phyloP scores from a whole-genome alignment of 2,797 vertebrate genomes.

The Myotis vivesi region DNA sequence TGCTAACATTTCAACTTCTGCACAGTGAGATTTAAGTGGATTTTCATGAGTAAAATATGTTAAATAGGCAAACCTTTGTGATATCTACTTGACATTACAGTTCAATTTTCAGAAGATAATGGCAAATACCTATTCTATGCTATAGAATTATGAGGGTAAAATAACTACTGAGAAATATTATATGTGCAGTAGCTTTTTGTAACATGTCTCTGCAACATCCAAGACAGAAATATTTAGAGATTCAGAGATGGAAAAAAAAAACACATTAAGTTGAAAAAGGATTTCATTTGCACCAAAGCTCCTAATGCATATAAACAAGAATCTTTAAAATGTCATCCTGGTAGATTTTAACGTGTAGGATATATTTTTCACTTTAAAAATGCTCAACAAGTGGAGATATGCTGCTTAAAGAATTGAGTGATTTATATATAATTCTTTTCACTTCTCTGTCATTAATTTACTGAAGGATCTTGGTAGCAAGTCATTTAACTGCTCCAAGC shows the following conservation, averaged over 20 bases:
- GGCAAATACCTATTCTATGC: neutral
- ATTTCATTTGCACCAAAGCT: constrained; percentile 50
- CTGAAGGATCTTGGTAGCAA: neutral
- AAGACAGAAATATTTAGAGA: constrained; percentile 30
- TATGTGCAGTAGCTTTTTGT: neutral
- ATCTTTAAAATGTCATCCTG: constrained; percentile 33
- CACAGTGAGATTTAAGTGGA: constrained; percentile 48
- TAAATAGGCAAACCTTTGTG: constrained; percentile 22
- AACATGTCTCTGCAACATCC: neutral
- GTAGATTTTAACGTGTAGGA: neutral
- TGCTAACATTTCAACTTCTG: constrained; percentile 32
- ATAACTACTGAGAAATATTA: constrained; percentile 46
- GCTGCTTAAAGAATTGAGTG: neutral
- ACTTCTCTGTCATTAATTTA: neutral
- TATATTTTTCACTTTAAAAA: constrained; percentile 28
- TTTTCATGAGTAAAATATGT: constrained; percentile 38
- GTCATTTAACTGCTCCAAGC: neutral
- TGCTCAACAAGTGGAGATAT: neutral
- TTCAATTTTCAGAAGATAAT: constrained; percentile 48
- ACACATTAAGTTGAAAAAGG: constrained; percentile 22
- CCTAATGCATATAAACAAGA: neutral
- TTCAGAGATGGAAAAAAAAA: neutral
- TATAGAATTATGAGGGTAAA: constrained; percentile 7
- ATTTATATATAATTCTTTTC: neutral
- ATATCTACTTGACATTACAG: constrained; percentile 41